A percentile compares a stretch with the other conserved stretches of the same genome.
These are phyloP conservation scores for Athalia circularis DNA, from an alignment of 2,888 invertebrate genomes.

Conservation along the genomic window DNA sequence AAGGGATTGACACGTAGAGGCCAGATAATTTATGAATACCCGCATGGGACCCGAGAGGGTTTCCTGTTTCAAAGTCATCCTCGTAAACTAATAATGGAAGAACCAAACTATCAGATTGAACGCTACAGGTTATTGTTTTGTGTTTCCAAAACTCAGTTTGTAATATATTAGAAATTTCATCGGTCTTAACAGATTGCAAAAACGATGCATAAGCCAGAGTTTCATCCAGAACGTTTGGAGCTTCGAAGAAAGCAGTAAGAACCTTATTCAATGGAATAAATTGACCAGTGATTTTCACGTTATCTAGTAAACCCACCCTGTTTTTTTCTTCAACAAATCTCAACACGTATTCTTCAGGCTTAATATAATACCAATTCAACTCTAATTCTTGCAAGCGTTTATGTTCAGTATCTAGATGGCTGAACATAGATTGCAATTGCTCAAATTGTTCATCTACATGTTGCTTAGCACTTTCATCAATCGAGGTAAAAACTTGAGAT, in stretches of 20 bases:
- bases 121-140: background rate
- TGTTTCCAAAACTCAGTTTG: slow-evolving; percentile 24
- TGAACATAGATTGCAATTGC: too few species aligned
- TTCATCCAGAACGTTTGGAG: slow-evolving; percentile 24
- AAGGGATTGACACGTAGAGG: slow-evolving; percentile 15
- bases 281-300: slow-evolving; percentile 9
- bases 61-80: slow-evolving; percentile 23
- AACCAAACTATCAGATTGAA: slow-evolving; percentile 7
- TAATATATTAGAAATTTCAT: slow-evolving; percentile 17
- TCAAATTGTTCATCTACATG: too few species aligned
- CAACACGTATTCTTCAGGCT: too few species aligned
- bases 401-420: too few species aligned
- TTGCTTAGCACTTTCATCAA: too few species aligned
- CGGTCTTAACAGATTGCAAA: slow-evolving; percentile 4
- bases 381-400: too few species aligned
- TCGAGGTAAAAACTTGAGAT: too few species aligned
- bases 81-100: slow-evolving; percentile 7
- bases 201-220: slow-evolving; percentile 18
- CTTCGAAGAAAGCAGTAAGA: slow-evolving; percentile 20
- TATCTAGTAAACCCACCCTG: slow-evolving; percentile 15
- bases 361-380: too few species aligned
- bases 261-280: slow-evolving; percentile 20
- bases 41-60: slow-evolving; percentile 11
- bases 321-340: too few species aligned
- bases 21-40: slow-evolving; percentile 30